Conservation (phyloP, 2,888 invertebrate genomes). For the Acholoe squamosa region DNA sequence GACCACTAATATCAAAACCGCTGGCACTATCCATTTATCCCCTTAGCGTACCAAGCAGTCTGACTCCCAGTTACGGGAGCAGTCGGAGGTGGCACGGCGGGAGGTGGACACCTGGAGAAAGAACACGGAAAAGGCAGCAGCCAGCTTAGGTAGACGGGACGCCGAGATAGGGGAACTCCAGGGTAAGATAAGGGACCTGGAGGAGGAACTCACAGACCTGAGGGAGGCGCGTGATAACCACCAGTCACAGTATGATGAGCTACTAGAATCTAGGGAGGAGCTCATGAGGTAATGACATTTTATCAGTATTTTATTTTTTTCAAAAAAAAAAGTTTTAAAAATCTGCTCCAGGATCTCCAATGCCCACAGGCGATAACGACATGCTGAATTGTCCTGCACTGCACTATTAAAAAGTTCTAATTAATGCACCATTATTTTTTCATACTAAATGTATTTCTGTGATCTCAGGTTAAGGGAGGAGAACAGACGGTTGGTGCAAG, state of each 20-base stretch:
- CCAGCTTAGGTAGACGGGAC: conserved; percentile 77
- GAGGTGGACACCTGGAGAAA: conserved; percentile 78
- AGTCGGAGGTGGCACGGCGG: conserved; percentile 73
- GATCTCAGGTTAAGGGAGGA: conserved; percentile 73
- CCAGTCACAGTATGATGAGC: conserved; percentile 65
- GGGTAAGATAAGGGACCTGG: conserved; percentile 71
- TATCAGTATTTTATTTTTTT: too few species aligned
- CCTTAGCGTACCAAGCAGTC: conserved; percentile 66
- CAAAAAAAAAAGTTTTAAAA: too few species aligned
- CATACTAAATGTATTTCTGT: too few species aligned
- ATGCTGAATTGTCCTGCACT: too few species aligned
- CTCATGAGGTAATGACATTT: conserved; percentile 56
- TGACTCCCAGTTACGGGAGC: conserved; percentile 69
- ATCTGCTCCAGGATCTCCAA: too few species aligned
- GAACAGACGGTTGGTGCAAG: conserved; percentile 78
- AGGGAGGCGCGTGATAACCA: conserved; percentile 72
- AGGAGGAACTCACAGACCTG: conserved; percentile 73
- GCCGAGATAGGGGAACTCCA: conserved; percentile 75
- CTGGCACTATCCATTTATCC: not conserved
- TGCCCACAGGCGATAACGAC: too few species aligned
- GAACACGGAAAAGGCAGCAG: conserved; percentile 78
- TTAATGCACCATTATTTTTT: too few species aligned
- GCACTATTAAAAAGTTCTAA: too few species aligned
- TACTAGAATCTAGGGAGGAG: conserved; percentile 64
- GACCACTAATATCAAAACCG: not conserved